These are phyloP conservation scores for Galeopsomyia nigrocyanea DNA, from an alignment of 2,888 invertebrate genomes.

Conservation along the genomic window DNA sequence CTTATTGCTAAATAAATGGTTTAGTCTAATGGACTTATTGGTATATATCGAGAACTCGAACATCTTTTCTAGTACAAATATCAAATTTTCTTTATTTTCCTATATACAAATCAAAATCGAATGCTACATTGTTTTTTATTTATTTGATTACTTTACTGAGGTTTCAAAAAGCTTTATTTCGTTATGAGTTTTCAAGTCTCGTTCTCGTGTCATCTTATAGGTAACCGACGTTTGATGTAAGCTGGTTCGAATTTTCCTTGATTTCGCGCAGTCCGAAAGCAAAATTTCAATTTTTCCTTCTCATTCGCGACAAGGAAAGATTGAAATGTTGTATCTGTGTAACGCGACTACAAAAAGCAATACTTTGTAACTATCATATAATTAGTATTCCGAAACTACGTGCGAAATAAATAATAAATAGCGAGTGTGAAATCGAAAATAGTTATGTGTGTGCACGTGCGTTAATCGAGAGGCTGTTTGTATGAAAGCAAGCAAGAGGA, in stretches of 20 bases:
- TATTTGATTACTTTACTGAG: no score
- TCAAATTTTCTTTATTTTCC: no score
- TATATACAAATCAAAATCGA: no score
- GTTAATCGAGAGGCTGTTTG: conserved; percentile 35
- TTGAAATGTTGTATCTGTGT: conserved; percentile 14
- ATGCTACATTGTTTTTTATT: no score
- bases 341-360: conserved; percentile 71
- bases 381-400: conserved; percentile 50
- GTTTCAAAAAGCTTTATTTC: conserved; percentile 7
- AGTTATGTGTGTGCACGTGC: conserved; percentile 44
- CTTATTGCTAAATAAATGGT: conserved; percentile 37
- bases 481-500: conserved; percentile 36
- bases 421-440: conserved; percentile 46
- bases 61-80: no score
- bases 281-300: conserved; percentile 6
- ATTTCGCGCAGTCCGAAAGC: conserved; percentile 37
- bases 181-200: conserved; percentile 20
- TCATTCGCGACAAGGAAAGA: conserved; percentile 1
- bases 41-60: conserved; percentile 38
- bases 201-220: conserved; percentile 24
- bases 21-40: not conserved
- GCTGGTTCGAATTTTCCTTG: conserved; percentile 47
- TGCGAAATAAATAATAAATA: conserved; percentile 47
- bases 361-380: conserved; percentile 76
- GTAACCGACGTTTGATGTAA: not conserved